Evolutionary conservation across 2,113 vertebrate species (phyloP), one percentile per base, ranked within the genome.

Genomic region (Desmodus rotundus): DNA sequence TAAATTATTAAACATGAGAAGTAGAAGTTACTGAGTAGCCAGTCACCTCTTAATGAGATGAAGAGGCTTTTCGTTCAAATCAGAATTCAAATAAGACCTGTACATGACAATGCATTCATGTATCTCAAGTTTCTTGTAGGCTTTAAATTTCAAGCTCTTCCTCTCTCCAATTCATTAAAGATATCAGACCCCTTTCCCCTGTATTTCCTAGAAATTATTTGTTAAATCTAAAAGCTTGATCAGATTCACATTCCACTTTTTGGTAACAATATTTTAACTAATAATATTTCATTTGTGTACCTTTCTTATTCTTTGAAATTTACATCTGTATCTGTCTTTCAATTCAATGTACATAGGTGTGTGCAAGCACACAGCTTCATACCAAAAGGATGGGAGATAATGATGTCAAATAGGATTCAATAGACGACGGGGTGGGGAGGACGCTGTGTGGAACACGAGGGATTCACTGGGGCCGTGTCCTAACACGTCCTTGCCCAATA

Each of bases 41-140:
- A 61, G 56, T 58, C 56, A 87, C 19, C 50, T 88, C 50, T 86
- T 90, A 93, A 81, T 56, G 65, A 83, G n/a, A 85, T 14, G 45
- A 65, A 28, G 84, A 76, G n/a, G 45, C 6, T 52, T 74, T 95
- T 80, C 81, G 31, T 58, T 91, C 73, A 91, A 94, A 86, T 81
- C 12, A 82, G 72, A 80, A 96, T 89, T 76, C 72, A 78, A 52
- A 45, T 52, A 89, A 82, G 33, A 2, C 16, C 45, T 31, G 13
- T 17, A 33, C 3, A 6, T 16, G 33, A 20, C 16, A 58, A 88
- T n/a, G 63, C n/a, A 4, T 54, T 61, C 52, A 33, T 82, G 1
- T 33, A 12, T 56, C 36, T 61, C 1, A 86, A 77, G 50, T 43
- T 5, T 26, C 20, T 47, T 80, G 80, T 14, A 13, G 77, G 78